Evolutionary conservation across 2,888 invertebrate species (phyloP).

Genomic region (Tupiocoris notatus): DNA sequence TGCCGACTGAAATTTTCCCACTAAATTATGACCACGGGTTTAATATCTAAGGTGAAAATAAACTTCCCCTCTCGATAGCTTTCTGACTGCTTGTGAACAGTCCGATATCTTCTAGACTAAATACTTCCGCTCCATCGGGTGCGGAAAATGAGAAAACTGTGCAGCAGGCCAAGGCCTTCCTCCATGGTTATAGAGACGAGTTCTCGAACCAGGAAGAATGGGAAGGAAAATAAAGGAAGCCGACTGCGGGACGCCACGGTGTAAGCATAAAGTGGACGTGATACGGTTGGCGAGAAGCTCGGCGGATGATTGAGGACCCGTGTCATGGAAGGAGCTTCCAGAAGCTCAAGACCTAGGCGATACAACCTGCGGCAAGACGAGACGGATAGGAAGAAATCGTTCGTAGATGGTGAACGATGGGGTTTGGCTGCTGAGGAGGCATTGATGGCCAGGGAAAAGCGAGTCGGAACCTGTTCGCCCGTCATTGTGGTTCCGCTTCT

Average conservation of each 20-base stretch:
- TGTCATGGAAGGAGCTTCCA: background rate
- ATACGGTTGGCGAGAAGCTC: conserved; percentile 23
- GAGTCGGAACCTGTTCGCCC: background rate
- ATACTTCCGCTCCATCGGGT: no score
- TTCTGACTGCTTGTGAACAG: no score
- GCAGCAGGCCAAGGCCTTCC: no score
- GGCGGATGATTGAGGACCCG: conserved; percentile 25
- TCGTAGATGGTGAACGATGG: background rate
- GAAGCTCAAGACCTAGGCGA: background rate
- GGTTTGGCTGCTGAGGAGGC: background rate
- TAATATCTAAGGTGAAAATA: no score
- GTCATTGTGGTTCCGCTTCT: conserved; percentile 10
- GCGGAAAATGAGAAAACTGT: no score
- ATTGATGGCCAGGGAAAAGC: background rate
- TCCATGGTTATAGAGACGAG: no score
- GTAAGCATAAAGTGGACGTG: conserved; percentile 31
- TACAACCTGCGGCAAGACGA: background rate
- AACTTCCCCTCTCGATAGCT: no score
- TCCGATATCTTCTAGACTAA: no score
- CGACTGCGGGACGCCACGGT: background rate
- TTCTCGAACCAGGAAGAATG: background rate
- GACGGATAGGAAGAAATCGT: background rate
- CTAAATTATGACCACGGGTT: no score
- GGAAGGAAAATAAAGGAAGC: background rate
- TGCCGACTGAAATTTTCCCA: no score